Base-by-base conservation (phyloP, 2,797 vertebrate species). In the Vipera latastei region DNA sequence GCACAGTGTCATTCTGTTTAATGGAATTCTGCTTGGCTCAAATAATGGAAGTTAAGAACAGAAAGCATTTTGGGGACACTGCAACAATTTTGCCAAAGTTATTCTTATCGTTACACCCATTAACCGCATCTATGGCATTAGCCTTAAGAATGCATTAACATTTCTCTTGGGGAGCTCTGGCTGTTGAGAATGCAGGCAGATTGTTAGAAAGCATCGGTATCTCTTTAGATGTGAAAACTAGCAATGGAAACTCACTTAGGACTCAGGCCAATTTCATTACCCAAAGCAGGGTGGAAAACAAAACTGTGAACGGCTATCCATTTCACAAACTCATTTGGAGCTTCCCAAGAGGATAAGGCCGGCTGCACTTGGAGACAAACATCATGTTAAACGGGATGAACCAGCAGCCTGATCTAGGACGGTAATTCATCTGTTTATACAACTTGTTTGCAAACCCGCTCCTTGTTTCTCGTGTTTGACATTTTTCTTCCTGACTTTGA, bases 351-450 rank as follows among this genome's bases (percentile, higher is more conserved):
- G n/a, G 22, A 28, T 28, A n/a, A 38, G 59, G 3, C 51, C n/a
- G 28, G 20, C 85, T 56, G 38, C 5, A 38, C 13, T 13, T 53
- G 28, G 73, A 4, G 44, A 56, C 25, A 13, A 87, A 88, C 28
- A 90, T 60, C 53, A 32, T 25, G 32, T 69, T 87, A 56, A 38
- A 87, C 61, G 55, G 73, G 32, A 78, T 88, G 89, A 32, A 60
- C 53, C 20, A 38, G n/a, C 13, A 14, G 38, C 59, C 61, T 60
- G 60, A 88, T 88, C 26, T 51, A 73, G 4, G 20, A 73, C 28
- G 28, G 69, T 92, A 86, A 89, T 91, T 91, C 65, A 88, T 38
- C 13, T 88, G 90, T 94, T 94, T 94, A 78, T 95, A 85, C 92
- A 92, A 7, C 22, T 51, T 95, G 90, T 63, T 93, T 95, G 93